Evolutionary conservation across 1,140 invertebrate genomes (phyloP).

Genomic region (Thrips palmi): DNA sequence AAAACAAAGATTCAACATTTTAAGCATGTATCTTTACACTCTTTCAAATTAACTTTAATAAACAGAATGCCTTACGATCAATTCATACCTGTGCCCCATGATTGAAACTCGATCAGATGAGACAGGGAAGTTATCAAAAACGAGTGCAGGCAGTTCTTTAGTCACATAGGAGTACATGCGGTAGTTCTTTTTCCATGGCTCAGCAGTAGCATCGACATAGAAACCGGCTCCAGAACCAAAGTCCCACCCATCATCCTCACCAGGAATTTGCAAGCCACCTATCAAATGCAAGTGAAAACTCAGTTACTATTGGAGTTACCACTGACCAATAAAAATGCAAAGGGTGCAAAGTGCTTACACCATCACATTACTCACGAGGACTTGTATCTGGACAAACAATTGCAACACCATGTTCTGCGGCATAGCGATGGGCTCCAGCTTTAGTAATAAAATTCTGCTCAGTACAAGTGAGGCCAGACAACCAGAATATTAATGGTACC

Average conservation of each 20-base stretch:
- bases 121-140: slow-evolving; percentile 52
- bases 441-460: slow-evolving; percentile 96
- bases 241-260: slow-evolving; percentile 80
- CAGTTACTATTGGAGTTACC: neutral
- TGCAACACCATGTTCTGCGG: slow-evolving; percentile 61
- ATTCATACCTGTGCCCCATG: slow-evolving; percentile 61
- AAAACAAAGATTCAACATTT: slow-evolving; percentile 19
- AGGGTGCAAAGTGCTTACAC: neutral
- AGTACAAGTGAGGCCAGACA: slow-evolving; percentile 87
- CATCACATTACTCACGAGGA: slow-evolving; percentile 37
- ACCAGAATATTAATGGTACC: slow-evolving; percentile 74
- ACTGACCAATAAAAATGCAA: neutral
- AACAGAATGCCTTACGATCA: slow-evolving; percentile 3
- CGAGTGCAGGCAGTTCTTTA: slow-evolving; percentile 64
- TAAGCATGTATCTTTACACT: slow-evolving; percentile 8
- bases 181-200: slow-evolving; percentile 88
- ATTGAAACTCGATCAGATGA: slow-evolving; percentile 44
- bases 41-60: slow-evolving; percentile 8
- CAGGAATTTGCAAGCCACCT: slow-evolving; percentile 71
- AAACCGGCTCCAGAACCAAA: slow-evolving; percentile 93
- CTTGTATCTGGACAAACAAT: slow-evolving; percentile 92
- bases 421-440: slow-evolving; percentile 76
- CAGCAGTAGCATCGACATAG: slow-evolving; percentile 80
- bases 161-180: slow-evolving; percentile 95
- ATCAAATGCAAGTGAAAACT: slow-evolving; percentile 12